Evolutionary conservation across 2,113 vertebrate genomes (phyloP), one percentile per base, ranked within the genome.

Genomic region (Poecilia latipinna): DNA sequence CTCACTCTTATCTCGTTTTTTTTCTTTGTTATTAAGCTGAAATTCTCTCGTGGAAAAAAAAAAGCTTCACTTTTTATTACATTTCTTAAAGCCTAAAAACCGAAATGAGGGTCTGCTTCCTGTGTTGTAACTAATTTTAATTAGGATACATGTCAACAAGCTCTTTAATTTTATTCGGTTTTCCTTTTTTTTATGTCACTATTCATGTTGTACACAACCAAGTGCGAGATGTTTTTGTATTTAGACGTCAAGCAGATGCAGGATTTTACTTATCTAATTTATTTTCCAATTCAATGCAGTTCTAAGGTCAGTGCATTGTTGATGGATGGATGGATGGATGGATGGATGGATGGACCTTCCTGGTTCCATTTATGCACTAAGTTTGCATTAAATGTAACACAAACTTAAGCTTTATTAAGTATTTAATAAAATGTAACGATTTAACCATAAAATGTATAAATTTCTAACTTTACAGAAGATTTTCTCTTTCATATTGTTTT

Each of bases 41-140:
- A 73, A 76, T 44, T 48, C 32, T 2, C 60, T 54, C 28, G 17
- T 13, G 26, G 35, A 37, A 37, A 48, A 79, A 74, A 37, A 8
- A 26, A 65, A 24, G 26, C 64, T 72, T 33, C 26, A 61, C 60
- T 60, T 72, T 72, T 74, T 70, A 35, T 74, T 57, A 77, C 79
- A 81, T 67, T 78, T 6, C 28, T 72, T 75, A 12, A 62, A 64
- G 77, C 51, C 33, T 74, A 42, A 44, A 66, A 82, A 81, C 61
- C 71, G 62, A 0, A 44, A 19, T 12, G 37, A 51, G 62, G 19
- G 11, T 67, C 35, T 65, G 24, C 42, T 51, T 68, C 8, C 17
- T 6, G 26, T 68, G 4, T 48, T 78, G 29, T 12, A 15, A 61
- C 29, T 22, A 28, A 44, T 77, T 48, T 68, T 60, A 68, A 31